Conservation (phyloP, 2,888 invertebrate species). For the Danaus chrysippus region DNA sequence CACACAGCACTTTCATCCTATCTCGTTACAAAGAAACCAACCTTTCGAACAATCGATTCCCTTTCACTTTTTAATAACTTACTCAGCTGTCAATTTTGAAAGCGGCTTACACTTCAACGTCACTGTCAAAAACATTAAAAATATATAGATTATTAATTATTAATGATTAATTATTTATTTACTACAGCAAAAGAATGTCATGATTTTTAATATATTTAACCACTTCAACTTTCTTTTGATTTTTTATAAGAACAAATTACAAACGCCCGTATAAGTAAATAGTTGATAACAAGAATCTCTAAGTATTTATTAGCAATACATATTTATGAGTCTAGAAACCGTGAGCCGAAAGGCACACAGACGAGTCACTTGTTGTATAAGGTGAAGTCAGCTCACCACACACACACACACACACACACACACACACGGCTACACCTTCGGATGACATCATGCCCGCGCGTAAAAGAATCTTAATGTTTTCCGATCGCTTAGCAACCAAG, state of each 20-base stretch:
- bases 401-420: constrained; percentile 54
- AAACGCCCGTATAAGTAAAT: too few species aligned
- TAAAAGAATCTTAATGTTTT: constrained; percentile 62
- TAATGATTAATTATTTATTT: too few species aligned
- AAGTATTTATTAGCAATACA: constrained; percentile 26
- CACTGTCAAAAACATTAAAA: constrained; percentile 5
- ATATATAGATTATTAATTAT: too few species aligned
- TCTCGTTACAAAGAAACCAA: constrained; percentile 65
- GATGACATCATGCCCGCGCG: constrained; percentile 64
- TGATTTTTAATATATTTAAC: too few species aligned
- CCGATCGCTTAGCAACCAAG: constrained; percentile 44
- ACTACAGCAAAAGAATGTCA: too few species aligned
- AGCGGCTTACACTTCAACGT: constrained; percentile 10
- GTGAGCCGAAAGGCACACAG: constrained; percentile 49
- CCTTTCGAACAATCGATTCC: constrained; percentile 55
- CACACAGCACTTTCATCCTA: constrained; percentile 70
- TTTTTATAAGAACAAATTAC: too few species aligned
- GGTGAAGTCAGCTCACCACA: constrained; percentile 50
- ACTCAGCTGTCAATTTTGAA: constrained; percentile 49
- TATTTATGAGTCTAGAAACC: constrained; percentile 37
- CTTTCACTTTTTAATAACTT: constrained; percentile 74
- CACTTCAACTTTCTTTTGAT: too few species aligned
- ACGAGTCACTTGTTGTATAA: constrained; percentile 70
- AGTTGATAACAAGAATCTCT: too few species aligned
- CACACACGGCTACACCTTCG: constrained; percentile 30